Evolutionary conservation across 2,888 invertebrate species (phyloP).

Genomic region (Tipula vernalis): DNA sequence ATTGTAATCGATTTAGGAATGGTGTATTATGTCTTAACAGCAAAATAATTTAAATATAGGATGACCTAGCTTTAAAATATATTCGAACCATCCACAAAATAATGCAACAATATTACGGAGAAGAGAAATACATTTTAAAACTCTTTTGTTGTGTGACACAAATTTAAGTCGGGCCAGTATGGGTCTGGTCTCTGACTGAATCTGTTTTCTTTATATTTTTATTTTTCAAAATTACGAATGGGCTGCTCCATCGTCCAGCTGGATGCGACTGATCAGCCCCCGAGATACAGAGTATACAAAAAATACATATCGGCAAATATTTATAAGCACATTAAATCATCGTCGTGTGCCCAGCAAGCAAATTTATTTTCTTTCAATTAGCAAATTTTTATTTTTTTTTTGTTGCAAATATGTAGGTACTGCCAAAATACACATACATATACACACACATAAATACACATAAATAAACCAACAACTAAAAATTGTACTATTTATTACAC

Average conservation of each 20-base stretch:
- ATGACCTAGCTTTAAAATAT: background rate
- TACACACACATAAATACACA: background rate
- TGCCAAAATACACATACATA: background rate
- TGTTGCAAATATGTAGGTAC: background rate
- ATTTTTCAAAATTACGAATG: background rate
- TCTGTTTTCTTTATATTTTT: background rate
- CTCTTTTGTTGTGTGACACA: background rate
- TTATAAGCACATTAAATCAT: background rate
- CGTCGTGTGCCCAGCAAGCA: background rate
- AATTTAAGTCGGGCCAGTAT: background rate
- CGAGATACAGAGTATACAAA: background rate
- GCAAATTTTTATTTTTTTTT: background rate
- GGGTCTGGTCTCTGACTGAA: background rate
- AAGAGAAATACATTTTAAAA: background rate
- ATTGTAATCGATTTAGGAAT: background rate
- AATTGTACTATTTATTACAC: background rate
- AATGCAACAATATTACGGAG: background rate
- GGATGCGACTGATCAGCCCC: background rate
- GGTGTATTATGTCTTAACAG: background rate
- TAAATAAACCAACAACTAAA: background rate
- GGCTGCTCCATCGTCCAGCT: background rate
- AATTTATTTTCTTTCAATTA: background rate
- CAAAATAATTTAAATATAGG: background rate
- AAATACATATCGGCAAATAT: background rate
- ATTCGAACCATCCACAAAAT: background rate